Evolutionary conservation across 2,888 invertebrate species (phyloP).

Genomic region (Patella caerulea): DNA sequence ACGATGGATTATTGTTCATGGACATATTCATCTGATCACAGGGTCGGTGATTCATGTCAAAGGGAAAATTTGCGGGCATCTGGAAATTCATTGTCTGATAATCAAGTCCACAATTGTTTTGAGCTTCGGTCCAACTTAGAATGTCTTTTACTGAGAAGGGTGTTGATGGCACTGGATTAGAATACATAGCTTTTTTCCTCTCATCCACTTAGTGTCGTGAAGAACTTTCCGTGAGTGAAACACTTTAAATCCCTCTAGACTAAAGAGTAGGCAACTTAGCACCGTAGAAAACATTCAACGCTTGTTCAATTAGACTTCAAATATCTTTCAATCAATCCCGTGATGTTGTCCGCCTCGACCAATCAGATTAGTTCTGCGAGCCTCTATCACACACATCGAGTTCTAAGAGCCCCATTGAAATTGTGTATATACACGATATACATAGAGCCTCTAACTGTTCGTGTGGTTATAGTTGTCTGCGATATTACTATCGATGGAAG

Average conservation of each 20-base stretch:
- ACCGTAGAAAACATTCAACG: conserved; percentile 7
- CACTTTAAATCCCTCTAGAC: conserved; percentile 9
- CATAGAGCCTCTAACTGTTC: background rate
- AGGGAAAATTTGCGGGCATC: conserved; percentile 25
- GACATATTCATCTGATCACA: conserved; percentile 21
- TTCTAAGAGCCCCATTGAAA: background rate
- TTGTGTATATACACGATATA: conserved; percentile 3
- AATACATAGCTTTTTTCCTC: conserved; percentile 7
- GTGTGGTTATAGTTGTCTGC: background rate
- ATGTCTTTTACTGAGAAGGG: conserved; percentile 77
- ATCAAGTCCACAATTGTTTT: conserved; percentile 35
- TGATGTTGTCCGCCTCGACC: background rate
- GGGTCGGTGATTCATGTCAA: conserved; percentile 20
- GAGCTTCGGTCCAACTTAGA: conserved; percentile 64
- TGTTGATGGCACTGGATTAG: conserved; percentile 5
- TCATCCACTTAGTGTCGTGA: conserved; percentile 2
- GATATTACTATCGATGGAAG: too few species aligned
- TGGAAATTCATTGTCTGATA: conserved; percentile 33
- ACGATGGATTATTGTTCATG: conserved; percentile 44
- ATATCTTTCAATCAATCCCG: conserved; percentile 3
- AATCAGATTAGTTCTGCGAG: background rate
- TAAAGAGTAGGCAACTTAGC: conserved; percentile 9
- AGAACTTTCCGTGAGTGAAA: conserved; percentile 12
- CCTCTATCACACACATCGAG: background rate
- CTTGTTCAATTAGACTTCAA: conserved; percentile 7